Conservation (phyloP, 64 coral and sea anemone species). For the Actinia tenebrosa region DNA sequence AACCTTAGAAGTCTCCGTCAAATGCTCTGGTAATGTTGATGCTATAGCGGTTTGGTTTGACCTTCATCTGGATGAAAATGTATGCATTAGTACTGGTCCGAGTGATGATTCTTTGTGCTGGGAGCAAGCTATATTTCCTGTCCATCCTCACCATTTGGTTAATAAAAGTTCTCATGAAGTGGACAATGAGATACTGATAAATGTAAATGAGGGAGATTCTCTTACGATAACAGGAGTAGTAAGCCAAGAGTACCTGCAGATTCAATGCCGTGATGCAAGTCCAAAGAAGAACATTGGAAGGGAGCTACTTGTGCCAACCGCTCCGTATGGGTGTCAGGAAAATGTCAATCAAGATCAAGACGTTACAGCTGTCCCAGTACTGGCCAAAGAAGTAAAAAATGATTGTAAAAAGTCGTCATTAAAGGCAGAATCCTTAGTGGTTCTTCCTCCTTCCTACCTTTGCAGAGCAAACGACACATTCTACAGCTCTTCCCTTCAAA, state of each 20-base stretch:
- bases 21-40: slow-evolving; percentile 54
- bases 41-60: slow-evolving; percentile 95
- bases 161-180: neutral
- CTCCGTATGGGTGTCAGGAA: neutral
- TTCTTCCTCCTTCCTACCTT: slow-evolving; percentile 72
- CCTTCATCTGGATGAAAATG: slow-evolving; percentile 71
- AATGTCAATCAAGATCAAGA: neutral
- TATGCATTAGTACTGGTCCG: slow-evolving; percentile 63
- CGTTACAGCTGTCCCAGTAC: neutral
- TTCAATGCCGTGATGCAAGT: slow-evolving; percentile 10
- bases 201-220: neutral
- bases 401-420: neutral
- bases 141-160: slow-evolving; percentile 35
- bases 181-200: slow-evolving; percentile 10
- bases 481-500: slow-evolving; percentile 37
- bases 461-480: slow-evolving; percentile 45
- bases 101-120: slow-evolving; percentile 79
- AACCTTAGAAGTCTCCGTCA: slow-evolving; percentile 46
- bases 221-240: neutral
- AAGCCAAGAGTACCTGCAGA: slow-evolving; percentile 23
- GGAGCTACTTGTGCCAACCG: neutral
- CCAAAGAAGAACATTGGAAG: neutral
- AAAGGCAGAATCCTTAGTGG: neutral
- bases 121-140: slow-evolving; percentile 93
- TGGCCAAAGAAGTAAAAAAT: neutral